Conservation (phyloP, 1,140 invertebrate genomes). For the Drosophila oshimai region DNA sequence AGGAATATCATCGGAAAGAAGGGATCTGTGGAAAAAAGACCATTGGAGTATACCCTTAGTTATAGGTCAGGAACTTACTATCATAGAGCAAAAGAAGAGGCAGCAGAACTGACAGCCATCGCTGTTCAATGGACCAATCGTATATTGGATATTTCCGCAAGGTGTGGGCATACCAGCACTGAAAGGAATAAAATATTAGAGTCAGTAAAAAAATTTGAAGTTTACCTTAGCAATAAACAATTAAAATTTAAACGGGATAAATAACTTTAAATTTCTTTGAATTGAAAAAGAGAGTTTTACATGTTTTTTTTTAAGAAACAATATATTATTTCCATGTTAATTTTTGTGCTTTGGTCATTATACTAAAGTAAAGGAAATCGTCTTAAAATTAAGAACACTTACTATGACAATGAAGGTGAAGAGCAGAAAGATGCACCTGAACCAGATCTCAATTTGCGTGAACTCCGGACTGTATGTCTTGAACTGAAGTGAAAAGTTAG, state of each 20-base stretch:
- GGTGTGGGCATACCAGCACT: conserved; percentile 96
- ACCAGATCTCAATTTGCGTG: conserved; percentile 98
- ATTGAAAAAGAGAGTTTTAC: no score
- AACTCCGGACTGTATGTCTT: conserved; percentile 97
- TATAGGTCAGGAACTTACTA: conserved; percentile 85
- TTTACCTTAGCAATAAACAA: no score
- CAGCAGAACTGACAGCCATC: conserved; percentile 95
- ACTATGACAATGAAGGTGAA: conserved; percentile 94
- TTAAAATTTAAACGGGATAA: no score
- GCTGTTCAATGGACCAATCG: conserved; percentile 99
- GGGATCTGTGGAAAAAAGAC: conserved; percentile 88
- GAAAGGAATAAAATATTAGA: not conserved
- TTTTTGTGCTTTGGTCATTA: no score
- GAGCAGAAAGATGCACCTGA: conserved; percentile 95
- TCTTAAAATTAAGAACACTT: conserved; percentile 83
- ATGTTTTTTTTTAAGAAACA: no score
- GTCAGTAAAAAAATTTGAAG: no score
- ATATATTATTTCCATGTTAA: no score
- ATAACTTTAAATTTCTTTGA: no score
- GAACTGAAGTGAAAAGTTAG: conserved; percentile 86
- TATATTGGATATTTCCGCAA: conserved; percentile 93
- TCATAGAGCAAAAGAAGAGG: conserved; percentile 96
- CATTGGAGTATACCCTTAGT: not conserved
- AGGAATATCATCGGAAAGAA: conserved; percentile 95
- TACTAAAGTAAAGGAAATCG: no score